A percentile compares a stretch with the other conserved stretches of the same genome.
phyloP scores from a whole-genome alignment of 1,140 invertebrate species.

The Eulimnadia texana region DNA sequence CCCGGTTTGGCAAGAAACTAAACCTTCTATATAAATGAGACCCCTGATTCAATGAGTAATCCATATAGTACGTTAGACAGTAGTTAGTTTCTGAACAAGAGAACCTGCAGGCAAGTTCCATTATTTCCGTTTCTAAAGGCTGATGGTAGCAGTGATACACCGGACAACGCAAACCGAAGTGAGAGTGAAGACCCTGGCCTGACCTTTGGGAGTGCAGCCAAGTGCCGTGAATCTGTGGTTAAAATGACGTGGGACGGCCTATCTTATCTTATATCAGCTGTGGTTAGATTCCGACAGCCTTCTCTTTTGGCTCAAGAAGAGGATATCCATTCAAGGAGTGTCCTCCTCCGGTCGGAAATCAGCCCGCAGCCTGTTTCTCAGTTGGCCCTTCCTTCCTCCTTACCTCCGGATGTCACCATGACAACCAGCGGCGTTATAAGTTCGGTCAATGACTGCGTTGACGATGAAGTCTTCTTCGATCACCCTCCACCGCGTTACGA shows the following conservation, averaged over 20 bases:
- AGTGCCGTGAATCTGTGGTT: slow-evolving; percentile 48
- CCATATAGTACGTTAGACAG: too few relatives aligned
- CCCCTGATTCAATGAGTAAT: too few relatives aligned
- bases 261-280: slow-evolving; percentile 53
- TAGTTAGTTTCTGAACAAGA: too few relatives aligned
- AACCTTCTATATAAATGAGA: too few relatives aligned
- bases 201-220: neutral
- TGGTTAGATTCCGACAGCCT: neutral
- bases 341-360: neutral
- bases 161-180: neutral
- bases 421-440: neutral
- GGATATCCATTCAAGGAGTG: neutral
- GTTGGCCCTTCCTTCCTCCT: neutral
- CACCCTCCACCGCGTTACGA: neutral
- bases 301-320: neutral
- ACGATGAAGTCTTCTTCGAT: slow-evolving; percentile 9
- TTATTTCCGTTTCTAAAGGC: too few relatives aligned
- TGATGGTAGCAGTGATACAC: neutral
- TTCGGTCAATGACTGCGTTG: neutral
- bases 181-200: neutral
- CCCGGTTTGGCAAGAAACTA: too few relatives aligned
- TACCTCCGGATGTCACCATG: slow-evolving; percentile 8
- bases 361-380: neutral
- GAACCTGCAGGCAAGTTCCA: too few relatives aligned
- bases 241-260: slow-evolving; percentile 48